phyloP scores from a whole-genome alignment of 2,113 vertebrate genomes.

The Camelus dromedarius region DNA sequence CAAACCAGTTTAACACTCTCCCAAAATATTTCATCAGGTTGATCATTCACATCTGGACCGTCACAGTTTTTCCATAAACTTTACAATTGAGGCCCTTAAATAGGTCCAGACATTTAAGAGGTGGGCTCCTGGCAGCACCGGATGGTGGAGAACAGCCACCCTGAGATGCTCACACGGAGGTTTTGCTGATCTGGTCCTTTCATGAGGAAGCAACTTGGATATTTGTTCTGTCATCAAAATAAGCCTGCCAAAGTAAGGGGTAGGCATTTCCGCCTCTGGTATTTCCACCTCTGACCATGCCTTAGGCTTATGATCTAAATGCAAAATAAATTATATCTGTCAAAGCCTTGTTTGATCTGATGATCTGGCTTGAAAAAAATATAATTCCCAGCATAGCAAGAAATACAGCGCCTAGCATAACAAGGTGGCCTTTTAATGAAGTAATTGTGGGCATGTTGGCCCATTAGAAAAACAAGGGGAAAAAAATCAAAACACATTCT shows the following conservation, averaged over 20 bases:
- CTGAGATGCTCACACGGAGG: neutral
- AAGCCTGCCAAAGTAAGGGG: neutral
- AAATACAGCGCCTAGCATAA: neutral
- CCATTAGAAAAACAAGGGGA: slow-evolving; percentile 13
- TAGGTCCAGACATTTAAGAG: neutral
- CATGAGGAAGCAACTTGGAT: neutral
- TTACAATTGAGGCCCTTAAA: neutral
- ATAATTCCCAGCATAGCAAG: neutral
- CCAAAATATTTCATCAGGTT: neutral
- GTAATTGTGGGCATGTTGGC: neutral
- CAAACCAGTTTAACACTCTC: neutral
- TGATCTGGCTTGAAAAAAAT: slow-evolving; percentile 17
- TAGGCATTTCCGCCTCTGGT: neutral
- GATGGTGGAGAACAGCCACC: neutral
- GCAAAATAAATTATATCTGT: neutral
- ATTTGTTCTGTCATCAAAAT: neutral
- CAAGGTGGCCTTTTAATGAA: slow-evolving; percentile 8
- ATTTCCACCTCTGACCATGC: neutral
- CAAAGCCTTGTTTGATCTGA: neutral
- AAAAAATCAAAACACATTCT: neutral
- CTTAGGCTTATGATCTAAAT: slow-evolving; percentile 17
- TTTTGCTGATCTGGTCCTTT: neutral
- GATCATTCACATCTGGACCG: neutral
- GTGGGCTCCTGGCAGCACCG: neutral
- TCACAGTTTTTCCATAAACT: neutral